These are phyloP conservation scores for Formica selysi DNA, from an alignment of 1,140 invertebrate species.

Conservation along the genomic window DNA sequence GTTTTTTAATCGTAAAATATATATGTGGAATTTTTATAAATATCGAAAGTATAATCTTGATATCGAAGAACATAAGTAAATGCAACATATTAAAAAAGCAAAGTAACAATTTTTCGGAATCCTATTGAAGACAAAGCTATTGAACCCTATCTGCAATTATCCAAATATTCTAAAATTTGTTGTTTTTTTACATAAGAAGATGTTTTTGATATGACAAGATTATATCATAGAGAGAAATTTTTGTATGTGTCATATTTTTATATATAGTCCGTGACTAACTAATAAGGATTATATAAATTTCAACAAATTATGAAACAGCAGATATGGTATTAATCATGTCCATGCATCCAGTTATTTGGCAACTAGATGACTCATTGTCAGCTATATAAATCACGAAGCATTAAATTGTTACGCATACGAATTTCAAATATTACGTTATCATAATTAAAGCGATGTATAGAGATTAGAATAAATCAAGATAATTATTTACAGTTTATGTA, in stretches of 20 bases:
- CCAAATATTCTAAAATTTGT: not conserved
- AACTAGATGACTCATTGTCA: not conserved
- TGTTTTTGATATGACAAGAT: slow-evolving; percentile 1
- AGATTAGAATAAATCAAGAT: not conserved
- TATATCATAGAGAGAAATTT: not conserved
- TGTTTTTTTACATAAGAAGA: not conserved
- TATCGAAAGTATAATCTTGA: not conserved
- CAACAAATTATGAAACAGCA: not conserved
- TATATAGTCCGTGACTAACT: not conserved
- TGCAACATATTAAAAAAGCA: not conserved
- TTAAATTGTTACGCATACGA: not conserved
- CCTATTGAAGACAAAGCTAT: not conserved
- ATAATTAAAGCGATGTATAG: not conserved
- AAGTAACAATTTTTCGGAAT: not conserved
- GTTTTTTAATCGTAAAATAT: too few relatives aligned
- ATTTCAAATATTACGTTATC: not conserved
- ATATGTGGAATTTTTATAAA: not conserved
- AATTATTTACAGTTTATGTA: not conserved
- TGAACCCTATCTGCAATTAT: slow-evolving; percentile 28
- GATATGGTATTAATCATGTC: not conserved
- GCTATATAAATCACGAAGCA: not conserved
- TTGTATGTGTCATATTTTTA: not conserved
- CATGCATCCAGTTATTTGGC: not conserved
- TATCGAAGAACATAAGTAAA: not conserved
- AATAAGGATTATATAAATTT: slow-evolving; percentile 6